These are phyloP conservation scores for Aradus depressus DNA, from an alignment of 2,888 invertebrate species.

Conservation along the genomic window DNA sequence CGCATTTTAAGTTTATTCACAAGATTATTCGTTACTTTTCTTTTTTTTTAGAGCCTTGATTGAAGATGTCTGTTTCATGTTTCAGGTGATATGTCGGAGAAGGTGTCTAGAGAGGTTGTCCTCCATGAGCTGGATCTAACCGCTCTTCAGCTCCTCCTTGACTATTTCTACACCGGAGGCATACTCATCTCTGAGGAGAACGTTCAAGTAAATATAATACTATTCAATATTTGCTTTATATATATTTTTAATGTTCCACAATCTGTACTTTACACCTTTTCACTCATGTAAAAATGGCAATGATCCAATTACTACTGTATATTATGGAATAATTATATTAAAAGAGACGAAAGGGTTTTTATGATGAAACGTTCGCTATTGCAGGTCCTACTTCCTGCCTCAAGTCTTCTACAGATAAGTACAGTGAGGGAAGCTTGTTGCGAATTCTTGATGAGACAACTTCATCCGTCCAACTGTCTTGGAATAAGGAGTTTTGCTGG, in stretches of 20 bases:
- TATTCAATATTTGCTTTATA: neutral
- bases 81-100: slow-evolving; percentile 49
- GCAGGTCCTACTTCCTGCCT: slow-evolving; percentile 54
- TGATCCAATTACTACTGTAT: no score
- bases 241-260: neutral
- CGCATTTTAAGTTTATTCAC: no score
- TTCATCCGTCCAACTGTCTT: slow-evolving; percentile 64
- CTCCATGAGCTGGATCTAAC: slow-evolving; percentile 50
- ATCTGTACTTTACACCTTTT: neutral
- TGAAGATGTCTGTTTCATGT: neutral
- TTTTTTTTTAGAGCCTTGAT: no score
- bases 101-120: slow-evolving; percentile 43
- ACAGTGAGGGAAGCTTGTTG: slow-evolving; percentile 61
- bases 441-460: slow-evolving; percentile 58
- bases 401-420: slow-evolving; percentile 58
- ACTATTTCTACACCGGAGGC: slow-evolving; percentile 66
- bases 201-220: slow-evolving; percentile 43
- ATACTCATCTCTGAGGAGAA: slow-evolving; percentile 55
- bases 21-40: no score
- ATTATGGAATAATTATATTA: no score
- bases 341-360: no score
- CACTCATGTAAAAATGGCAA: no score
- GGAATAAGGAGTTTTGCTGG: slow-evolving; percentile 63
- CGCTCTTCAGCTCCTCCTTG: slow-evolving; percentile 55
- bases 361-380: slow-evolving; percentile 14